Base-by-base conservation (phyloP, 1,140 invertebrate species). In the Drosophila pectinifera region DNA sequence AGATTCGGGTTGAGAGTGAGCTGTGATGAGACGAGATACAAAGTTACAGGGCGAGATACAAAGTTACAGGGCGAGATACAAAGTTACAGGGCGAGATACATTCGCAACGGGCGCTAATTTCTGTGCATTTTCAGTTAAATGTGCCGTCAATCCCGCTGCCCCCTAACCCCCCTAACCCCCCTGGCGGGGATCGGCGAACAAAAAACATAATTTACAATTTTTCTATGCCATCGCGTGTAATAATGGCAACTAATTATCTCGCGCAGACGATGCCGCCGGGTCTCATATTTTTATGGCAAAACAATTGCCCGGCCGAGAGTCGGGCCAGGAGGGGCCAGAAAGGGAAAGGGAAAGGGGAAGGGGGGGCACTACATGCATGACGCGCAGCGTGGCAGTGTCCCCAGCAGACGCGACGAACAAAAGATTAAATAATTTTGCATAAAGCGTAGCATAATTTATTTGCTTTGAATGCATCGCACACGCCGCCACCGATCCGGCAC, bases 381-480 rank as follows among this genome's bases (percentile, higher is more conserved):
- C 49, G 49, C 49, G 49, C 49, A 24, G 49, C 13, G 16, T 22
- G 11, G 22, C 42, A 31, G 28, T 14, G 26, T 43, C 34, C 70
- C 80, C 57, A 46, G 61, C 75, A 69, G 70, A 77, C 74, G 73
- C 82, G 82, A 86, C 82, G 69, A 89, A 90, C 84, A 89, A 90
- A 90, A 90, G 85, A 90, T 90, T 90, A 90, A 90, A 90, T 90
- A 90, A 90, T 90, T 86, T 90, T 90, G 85, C 85, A 90, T 90
- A 90, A 90, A 82, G 85, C 85, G 85, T 90, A 90, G 73, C 85
- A 90, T 90, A 90, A 90, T 90, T 90, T 90, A 90, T 90, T 90
- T 86, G 81, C 85, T 82, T 86, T 90, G 85, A 90, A 90, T 90
- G 85, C 85, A 90, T 90, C 64, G 82, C 75, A 88, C 82, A 86